phyloP scores from a whole-genome alignment of 2,888 invertebrate species.

The Miltochrista miniata region DNA sequence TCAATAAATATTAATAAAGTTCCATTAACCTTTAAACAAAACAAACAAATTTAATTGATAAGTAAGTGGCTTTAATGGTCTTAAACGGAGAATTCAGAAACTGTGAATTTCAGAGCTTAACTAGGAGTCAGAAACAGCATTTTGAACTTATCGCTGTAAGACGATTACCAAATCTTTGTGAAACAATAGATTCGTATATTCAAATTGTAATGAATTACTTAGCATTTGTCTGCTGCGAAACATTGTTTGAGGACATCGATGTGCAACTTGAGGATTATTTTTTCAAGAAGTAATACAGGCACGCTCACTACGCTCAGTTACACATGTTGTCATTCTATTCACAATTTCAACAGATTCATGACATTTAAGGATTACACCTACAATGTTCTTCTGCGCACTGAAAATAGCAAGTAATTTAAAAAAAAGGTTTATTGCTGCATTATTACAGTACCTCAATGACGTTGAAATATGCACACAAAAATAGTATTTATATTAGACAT shows the following conservation, averaged over 20 bases:
- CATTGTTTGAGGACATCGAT: background rate
- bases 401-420: too few relatives aligned
- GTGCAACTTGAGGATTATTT: background rate
- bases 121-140: conserved; percentile 44
- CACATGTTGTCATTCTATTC: too few relatives aligned
- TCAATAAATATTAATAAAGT: conserved; percentile 33
- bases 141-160: conserved; percentile 49
- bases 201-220: conserved; percentile 15
- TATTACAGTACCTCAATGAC: too few relatives aligned
- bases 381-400: too few relatives aligned
- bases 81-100: conserved; percentile 34
- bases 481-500: too few relatives aligned
- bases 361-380: too few relatives aligned
- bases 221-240: background rate
- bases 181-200: conserved; percentile 27
- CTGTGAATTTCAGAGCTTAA: conserved; percentile 41
- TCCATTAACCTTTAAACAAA: conserved; percentile 26
- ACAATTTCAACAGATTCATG: too few relatives aligned
- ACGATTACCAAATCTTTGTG: conserved; percentile 36
- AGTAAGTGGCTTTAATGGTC: conserved; percentile 50
- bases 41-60: conserved; percentile 51
- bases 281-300: too few relatives aligned
- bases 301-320: too few relatives aligned
- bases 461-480: too few relatives aligned
- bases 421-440: too few relatives aligned